Evolutionary conservation across 2,113 vertebrate species (phyloP), one percentile per base, ranked within the genome.

Genomic region (Chascanopsetta lugubris): DNA sequence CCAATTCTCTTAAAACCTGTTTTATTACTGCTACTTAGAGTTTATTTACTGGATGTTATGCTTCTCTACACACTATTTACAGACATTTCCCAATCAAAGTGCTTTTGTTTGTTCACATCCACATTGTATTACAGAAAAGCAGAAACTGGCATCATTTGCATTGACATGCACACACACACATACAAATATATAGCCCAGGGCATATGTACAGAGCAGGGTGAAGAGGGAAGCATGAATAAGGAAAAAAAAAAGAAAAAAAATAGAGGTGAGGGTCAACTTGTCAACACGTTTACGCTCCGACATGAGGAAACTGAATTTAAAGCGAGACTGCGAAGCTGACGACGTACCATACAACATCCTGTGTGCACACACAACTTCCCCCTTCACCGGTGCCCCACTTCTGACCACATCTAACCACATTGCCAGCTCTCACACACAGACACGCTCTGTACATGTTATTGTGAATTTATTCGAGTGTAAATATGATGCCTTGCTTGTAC

Each of bases 401-500:
- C 26, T 34, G 22, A n/a, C 13, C 63, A n/a, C 2, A 20, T 20
- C 26, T 22, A n/a, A 45, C 8, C 61, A 48, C 8, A 64, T 11
- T 57, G 8, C 21, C 4, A 29, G 6, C 8, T 15, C 8, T 32
- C 5, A 34, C 6, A 27, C 22, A 30, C 30, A 47, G 4, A 27
- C 22, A 30, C 30, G 40, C 2, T 5, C 2, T 15, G 8, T 2
- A 3, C 10, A 7, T 40, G 34, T 46, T 18, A 9, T 20, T 13
- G 1, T 5, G 27, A 18, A 34, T 34, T 6, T 1, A n/a, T 3
- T 43, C 11, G 8, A 49, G 27, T 4, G 21, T 27, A 47, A 29
- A 24, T 21, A 10, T 29, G 22, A 4, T 0, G 7, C 10, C 1
- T 6, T 27, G 53, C 13, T 30, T 34, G 75, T 92, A 99, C 97